Base-by-base conservation (phyloP, 1,140 invertebrate genomes). In the Aphaenogaster rudis region DNA sequence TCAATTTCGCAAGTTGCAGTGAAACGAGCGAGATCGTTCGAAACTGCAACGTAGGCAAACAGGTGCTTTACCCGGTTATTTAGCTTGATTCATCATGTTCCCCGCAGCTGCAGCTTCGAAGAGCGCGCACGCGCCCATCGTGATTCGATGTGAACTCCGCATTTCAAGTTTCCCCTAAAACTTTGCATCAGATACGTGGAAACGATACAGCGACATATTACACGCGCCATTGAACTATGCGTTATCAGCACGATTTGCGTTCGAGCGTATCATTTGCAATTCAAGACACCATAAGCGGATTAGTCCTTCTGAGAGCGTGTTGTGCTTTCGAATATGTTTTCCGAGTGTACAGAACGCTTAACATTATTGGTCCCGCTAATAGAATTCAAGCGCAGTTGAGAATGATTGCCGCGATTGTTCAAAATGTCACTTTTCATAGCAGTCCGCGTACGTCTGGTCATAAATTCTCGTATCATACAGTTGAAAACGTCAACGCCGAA, bases 141-240 rank as follows among this genome's bases (percentile, higher is more conserved):
- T 81, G 85, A 91, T 88, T 88, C 79, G 72, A 28, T 90, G 71
- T 87, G 28, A 86, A 89, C 87, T 85, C 42, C 80, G 74, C 80
- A 66, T 78, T 85, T 88, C 84, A 79, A 77, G 66, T 85, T 91
- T 45, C 90, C 87, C 48, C 89, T 64, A 66, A 81, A 90, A 91
- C 89, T 91, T 91, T 63, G 71, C 61, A 79, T 88, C 90, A 77
- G 81, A 72, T 86, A 84, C 69, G 52, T 45, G 66, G 61, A 77
- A 90, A 88, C 54, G 88, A 90, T 77, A 90, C 80, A 85, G 81
- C 45, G 45, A 48, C 39, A 77, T 90, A 90, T 90, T 91, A 88
- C 81, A 72, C 86, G 89, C 87, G 84, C 89, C 74, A 90, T 86
- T 88, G 72, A 59, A 45, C 39, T 71, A 88, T 50, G 59, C 88